Base-by-base conservation (phyloP, 2,888 invertebrate genomes). In the Archaeoteleia sp. region DNA sequence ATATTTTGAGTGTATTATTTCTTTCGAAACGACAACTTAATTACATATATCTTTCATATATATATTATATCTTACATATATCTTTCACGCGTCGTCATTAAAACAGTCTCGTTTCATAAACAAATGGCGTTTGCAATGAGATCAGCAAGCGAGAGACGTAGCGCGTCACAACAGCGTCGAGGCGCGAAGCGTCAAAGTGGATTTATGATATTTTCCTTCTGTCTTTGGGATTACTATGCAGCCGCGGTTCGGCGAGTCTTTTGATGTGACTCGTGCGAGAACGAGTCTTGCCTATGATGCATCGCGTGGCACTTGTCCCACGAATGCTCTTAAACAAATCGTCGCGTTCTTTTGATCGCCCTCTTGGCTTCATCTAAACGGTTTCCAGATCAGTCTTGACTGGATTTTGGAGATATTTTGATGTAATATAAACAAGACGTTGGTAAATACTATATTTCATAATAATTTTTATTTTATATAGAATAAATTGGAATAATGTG, bases 161-260 rank as follows among this genome's bases (percentile, higher is more conserved):
- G 43, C 45, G 62, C 75, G 78, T 80, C 78, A 80, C 76, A 79
- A 79, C 78, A 79, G 73, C 66, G 78, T 58, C 74, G 74, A 78
- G 76, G 75, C 77, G 79, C 75, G 78, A 82, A 78, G 74, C 79
- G 78, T 81, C 79, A 80, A 81, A 81, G 79, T 79, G 78, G 77
- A 84, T 83, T 84, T 83, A 84, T 83, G 80, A 82, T 84, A 83
- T 84, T 84, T 83, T 82, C 77, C 77, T 76, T 77, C 67, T 72
- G 77, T 73, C 67, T 74, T 66, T 32, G 61, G 48, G 55, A 66
- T 66, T 58, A 58, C 62, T 46, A 51, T 51, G 48, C 49, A 57
- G 34, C 37, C 61, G 58, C 46, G 57, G 53, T 40, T 40, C 65
- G 73, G 39, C 60, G 63, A 67, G 62, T 71, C 82, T 82, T 60